Percentiles rank a stretch among this genome's conserved stretches.
phyloP scores from a whole-genome alignment of 64 coral and sea anemone genomes.

The Stichodactyla mertensii region DNA sequence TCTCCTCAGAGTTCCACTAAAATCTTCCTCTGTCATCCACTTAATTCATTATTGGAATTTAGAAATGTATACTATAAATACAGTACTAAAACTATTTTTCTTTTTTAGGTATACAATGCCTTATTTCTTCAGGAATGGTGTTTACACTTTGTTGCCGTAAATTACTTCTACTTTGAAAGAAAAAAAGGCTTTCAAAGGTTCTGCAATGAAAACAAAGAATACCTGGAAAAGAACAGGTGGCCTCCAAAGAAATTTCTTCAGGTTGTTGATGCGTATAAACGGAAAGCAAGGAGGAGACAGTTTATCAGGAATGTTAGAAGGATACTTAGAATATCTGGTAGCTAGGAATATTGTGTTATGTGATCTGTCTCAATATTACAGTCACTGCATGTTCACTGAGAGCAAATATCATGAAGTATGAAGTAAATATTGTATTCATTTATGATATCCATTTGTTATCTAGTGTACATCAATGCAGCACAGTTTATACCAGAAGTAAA shows the following conservation, averaged over 20 bases:
- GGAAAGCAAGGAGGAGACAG: not conserved
- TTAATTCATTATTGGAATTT: not conserved
- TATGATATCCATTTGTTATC: no score
- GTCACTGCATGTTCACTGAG: no score
- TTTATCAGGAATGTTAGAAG: not conserved
- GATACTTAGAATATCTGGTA: not conserved
- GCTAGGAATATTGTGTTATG: not conserved
- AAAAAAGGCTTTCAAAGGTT: slow-evolving; percentile 11
- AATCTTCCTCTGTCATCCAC: no score
- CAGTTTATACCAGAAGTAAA: no score
- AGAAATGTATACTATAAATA: not conserved
- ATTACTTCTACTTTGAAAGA: slow-evolving; percentile 9
- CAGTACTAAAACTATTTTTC: not conserved
- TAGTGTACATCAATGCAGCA: no score
- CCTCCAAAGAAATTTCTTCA: slow-evolving; percentile 10
- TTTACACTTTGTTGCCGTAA: slow-evolving; percentile 35
- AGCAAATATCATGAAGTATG: no score
- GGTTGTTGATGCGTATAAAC: slow-evolving; percentile 14
- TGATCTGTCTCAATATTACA: not conserved
- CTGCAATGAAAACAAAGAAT: slow-evolving; percentile 25
- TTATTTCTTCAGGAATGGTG: slow-evolving; percentile 33
- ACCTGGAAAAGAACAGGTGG: slow-evolving; percentile 37
- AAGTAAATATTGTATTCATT: no score
- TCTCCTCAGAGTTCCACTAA: no score
- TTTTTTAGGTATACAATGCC: slow-evolving; percentile 34